Conservation (phyloP, 2,113 vertebrate genomes). For the Mystacornis crossleyi region DNA sequence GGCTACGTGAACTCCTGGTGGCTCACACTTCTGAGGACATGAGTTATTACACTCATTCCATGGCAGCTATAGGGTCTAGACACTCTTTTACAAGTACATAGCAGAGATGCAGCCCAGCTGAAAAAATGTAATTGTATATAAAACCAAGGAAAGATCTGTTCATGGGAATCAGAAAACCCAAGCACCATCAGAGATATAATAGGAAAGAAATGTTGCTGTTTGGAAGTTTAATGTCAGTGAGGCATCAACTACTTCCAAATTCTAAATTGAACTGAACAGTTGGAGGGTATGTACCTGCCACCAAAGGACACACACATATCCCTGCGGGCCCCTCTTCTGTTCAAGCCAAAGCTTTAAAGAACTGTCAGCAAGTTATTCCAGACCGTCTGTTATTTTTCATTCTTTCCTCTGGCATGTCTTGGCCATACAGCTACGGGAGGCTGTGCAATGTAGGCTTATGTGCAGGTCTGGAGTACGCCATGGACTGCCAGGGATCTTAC, state of each 20-base stretch:
- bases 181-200: neutral
- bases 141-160: neutral
- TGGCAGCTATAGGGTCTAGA: neutral
- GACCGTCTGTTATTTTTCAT: neutral
- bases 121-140: neutral
- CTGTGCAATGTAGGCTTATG: neutral
- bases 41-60: neutral
- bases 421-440: neutral
- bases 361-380: neutral
- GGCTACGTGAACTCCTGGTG: neutral
- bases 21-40: neutral
- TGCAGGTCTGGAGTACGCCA: neutral
- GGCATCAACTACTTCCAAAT: neutral
- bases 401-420: neutral
- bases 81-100: neutral
- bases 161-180: neutral
- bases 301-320: neutral
- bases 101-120: neutral
- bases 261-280: neutral
- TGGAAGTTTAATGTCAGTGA: neutral
- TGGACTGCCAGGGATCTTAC: neutral
- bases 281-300: neutral
- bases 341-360: neutral
- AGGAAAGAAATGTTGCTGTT: neutral
- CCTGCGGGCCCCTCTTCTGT: neutral